Conservation (phyloP, 2,113 vertebrate species). For the Butorides virescens region DNA sequence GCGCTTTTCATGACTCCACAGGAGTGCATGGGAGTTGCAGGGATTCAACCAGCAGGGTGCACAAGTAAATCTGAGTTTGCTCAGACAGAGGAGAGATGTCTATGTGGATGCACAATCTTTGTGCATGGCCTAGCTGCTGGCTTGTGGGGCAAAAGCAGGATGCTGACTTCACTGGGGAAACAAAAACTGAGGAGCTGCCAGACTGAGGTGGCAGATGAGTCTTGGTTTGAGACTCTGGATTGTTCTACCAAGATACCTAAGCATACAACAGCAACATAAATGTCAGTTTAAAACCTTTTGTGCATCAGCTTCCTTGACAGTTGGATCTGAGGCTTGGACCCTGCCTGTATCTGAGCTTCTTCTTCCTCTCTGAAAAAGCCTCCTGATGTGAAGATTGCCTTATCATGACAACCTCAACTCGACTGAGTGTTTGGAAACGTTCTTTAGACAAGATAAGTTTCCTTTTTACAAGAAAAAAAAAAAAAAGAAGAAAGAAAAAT, state of each 20-base stretch:
- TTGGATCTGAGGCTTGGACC: conserved; percentile 41
- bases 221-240: not conserved
- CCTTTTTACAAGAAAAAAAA: not conserved
- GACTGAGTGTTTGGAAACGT: not conserved
- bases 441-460: conserved; percentile 37
- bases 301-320: conserved; percentile 4
- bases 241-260: not conserved
- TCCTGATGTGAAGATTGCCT: conserved; percentile 58
- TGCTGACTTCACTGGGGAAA: not conserved
- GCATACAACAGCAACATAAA: not conserved
- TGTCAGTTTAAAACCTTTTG: not conserved
- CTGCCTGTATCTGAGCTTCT: conserved; percentile 9
- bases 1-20: not conserved
- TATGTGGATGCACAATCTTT: not conserved
- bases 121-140: not conserved
- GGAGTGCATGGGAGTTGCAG: not conserved
- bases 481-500: not conserved
- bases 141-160: not conserved
- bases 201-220: not conserved
- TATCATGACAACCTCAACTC: conserved; percentile 43
- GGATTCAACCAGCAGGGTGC: not conserved
- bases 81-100: not conserved
- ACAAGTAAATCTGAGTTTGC: not conserved
- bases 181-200: not conserved
- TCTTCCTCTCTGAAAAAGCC: conserved; percentile 58